Evolutionary conservation across 2,888 invertebrate genomes (phyloP).

Genomic region (Drosophila mayaguana): DNA sequence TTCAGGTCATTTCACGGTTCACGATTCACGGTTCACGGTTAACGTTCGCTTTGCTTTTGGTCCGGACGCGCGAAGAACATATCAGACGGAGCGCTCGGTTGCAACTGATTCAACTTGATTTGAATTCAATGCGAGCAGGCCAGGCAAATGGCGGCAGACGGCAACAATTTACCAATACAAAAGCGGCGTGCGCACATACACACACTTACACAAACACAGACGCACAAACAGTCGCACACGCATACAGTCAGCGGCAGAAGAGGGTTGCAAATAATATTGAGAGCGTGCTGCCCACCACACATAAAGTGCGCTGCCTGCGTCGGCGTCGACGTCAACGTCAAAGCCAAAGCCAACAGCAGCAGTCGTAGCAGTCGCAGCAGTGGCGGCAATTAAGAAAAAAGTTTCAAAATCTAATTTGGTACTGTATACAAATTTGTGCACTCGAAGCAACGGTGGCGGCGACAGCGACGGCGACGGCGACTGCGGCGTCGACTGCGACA

Average conservation of each 20-base stretch:
- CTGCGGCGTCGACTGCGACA: constrained; percentile 36
- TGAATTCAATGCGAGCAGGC: constrained; percentile 52
- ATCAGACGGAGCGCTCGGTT: constrained; percentile 83
- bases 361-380: constrained; percentile 16
- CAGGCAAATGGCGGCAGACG: constrained; percentile 76
- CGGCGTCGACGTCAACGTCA: constrained; percentile 37
- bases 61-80: constrained; percentile 77
- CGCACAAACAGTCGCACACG: constrained; percentile 27
- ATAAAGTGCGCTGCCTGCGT: constrained; percentile 53
- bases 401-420: constrained; percentile 83
- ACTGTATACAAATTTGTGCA: constrained; percentile 83
- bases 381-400: constrained; percentile 81
- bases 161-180: constrained; percentile 82
- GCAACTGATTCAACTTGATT: constrained; percentile 85
- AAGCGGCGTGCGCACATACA: constrained; percentile 54
- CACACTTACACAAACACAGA: constrained; percentile 16
- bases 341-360: constrained; percentile 22
- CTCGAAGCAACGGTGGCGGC: constrained; percentile 60
- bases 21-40: constrained; percentile 9
- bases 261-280: constrained; percentile 68
- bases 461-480: constrained; percentile 23
- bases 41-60: constrained; percentile 9
- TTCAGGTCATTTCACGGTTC: constrained; percentile 10
- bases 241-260: constrained; percentile 54
- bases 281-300: constrained; percentile 77